Base-by-base conservation (phyloP, 2,797 vertebrate species). In the Adrianichthys oophorus region DNA sequence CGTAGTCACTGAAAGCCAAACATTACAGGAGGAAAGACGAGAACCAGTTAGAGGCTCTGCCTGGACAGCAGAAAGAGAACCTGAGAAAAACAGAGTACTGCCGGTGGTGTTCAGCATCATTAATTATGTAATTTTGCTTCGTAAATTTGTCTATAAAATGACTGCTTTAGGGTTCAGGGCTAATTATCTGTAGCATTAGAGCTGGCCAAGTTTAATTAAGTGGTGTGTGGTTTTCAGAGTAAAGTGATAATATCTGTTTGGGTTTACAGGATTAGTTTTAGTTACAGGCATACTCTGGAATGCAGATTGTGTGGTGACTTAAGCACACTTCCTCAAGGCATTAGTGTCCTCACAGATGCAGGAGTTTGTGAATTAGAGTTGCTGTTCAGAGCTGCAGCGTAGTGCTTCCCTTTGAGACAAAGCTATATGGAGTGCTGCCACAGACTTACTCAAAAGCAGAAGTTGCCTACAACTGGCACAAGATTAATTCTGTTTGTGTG, bases 181-280 rank as follows among this genome's bases (percentile, higher is more conserved):
- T 18, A 17, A 57, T 63, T 67, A 50, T 57, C 63, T 48, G 51
- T 37, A 44, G 46, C 50, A 74, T 79, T 55, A 71, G 61, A 74
- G 68, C 79, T 10, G 79, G 70, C 57, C 26, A 48, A 72, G 59
- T 71, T 80, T 80, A 76, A 85, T 85, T 85, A 84, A 83, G 71
- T 65, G 37, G 24, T 17, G 52, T 71, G 75, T 78, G 78, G 76
- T 72, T 79, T 79, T 69, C 46, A 47, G 58, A 71, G 71, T 76
- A 54, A 85, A 85, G 82, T 84, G 84, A 88, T 86, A 86, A 84
- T 87, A 85, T 88, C 79, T 88, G 85, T 83, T 72, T 75, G 68
- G 70, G 75, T 52, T 86, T 81, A 88, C 49, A 42, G 79, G 84
- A 86, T 90, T 85, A 83, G 82, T 72, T 46, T 85, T 65, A 10